Conservation (phyloP, 1,140 invertebrate genomes). For the Drosophila guanche region DNA sequence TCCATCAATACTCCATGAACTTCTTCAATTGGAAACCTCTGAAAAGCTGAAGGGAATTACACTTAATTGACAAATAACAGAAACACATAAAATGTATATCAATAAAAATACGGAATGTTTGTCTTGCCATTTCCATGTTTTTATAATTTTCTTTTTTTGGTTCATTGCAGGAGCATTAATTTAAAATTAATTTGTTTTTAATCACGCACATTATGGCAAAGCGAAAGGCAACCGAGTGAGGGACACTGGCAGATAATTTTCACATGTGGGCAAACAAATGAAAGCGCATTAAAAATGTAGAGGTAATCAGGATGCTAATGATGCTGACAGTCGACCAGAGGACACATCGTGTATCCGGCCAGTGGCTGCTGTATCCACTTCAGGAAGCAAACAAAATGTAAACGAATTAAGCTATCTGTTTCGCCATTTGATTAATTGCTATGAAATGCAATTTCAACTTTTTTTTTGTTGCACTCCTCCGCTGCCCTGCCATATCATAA, state of each 20-base stretch:
- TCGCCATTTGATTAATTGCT: constrained; percentile 70
- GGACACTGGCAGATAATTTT: constrained; percentile 39
- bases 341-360: background rate
- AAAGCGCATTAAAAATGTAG: constrained; percentile 62
- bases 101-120: too few relatives aligned
- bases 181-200: constrained; percentile 74
- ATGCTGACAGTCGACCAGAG: constrained; percentile 10
- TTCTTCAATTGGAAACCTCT: too few relatives aligned
- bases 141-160: constrained; percentile 8
- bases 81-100: too few relatives aligned
- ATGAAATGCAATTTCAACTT: constrained; percentile 52
- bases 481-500: constrained; percentile 47
- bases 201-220: constrained; percentile 37
- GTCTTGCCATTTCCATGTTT: background rate
- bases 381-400: constrained; percentile 27
- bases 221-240: constrained; percentile 4
- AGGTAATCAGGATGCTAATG: constrained; percentile 63
- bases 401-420: constrained; percentile 69
- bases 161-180: constrained; percentile 51
- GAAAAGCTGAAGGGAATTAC: too few relatives aligned
- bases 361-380: constrained; percentile 10
- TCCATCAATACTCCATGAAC: too few relatives aligned
- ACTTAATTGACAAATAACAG: too few relatives aligned
- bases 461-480: background rate
- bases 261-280: constrained; percentile 65